phyloP scores from a whole-genome alignment of 2,797 vertebrate species.

The Onychomys arenicola region DNA sequence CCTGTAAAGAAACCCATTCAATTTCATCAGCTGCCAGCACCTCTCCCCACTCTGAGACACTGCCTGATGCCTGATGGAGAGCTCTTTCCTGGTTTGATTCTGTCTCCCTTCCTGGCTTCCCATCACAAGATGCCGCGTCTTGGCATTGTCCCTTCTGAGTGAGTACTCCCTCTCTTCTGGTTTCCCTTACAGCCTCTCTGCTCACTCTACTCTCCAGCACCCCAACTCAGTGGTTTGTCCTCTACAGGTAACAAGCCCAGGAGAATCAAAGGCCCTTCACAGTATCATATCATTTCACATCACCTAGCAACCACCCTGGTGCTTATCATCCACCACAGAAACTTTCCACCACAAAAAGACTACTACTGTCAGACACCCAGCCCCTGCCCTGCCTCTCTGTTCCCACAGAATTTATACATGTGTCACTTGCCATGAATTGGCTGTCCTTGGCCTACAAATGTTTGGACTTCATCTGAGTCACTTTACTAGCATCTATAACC shows the following conservation, averaged over 20 bases:
- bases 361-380: neutral
- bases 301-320: conserved; percentile 43
- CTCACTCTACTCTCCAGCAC: conserved; percentile 1
- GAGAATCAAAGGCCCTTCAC: conserved; percentile 37
- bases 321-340: neutral
- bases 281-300: conserved; percentile 26
- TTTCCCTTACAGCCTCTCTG: conserved; percentile 2
- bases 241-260: conserved; percentile 1
- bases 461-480: neutral
- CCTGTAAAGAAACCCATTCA: neutral
- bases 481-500: neutral
- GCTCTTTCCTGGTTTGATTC: neutral
- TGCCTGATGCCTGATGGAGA: neutral
- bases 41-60: neutral
- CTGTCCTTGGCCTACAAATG: neutral
- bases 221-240: neutral
- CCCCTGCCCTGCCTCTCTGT: neutral
- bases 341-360: neutral
- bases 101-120: neutral
- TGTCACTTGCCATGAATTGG: neutral
- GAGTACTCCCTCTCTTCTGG: neutral
- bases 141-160: neutral
- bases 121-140: neutral
- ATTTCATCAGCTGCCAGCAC: neutral
- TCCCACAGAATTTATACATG: neutral